Evolutionary conservation across 2,888 invertebrate genomes (phyloP).

Genomic region (Listrodromus nycthemerus): DNA sequence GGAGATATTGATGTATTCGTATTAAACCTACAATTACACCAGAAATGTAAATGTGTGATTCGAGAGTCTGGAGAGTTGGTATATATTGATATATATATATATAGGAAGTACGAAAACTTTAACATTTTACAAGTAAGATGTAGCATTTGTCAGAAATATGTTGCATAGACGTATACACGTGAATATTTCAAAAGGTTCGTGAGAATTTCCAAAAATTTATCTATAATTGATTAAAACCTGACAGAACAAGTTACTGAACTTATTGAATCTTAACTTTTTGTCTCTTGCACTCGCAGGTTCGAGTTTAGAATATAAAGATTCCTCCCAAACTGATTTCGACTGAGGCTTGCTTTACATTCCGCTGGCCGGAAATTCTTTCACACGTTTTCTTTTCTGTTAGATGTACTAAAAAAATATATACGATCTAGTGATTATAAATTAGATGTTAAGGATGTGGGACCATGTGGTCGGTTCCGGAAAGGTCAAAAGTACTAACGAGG

Average conservation of each 20-base stretch:
- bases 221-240: neutral
- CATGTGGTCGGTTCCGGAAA: slow-evolving; percentile 10
- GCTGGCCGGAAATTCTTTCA: slow-evolving; percentile 36
- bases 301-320: neutral
- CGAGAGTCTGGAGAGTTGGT: neutral
- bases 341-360: slow-evolving; percentile 1
- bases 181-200: neutral
- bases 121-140: slow-evolving; percentile 25
- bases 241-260: neutral
- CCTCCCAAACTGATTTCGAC: neutral
- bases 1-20: neutral
- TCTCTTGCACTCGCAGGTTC: neutral
- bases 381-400: slow-evolving; percentile 1
- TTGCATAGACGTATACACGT: slow-evolving; percentile 1
- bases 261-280: neutral
- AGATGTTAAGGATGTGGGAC: slow-evolving; percentile 48
- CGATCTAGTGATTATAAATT: slow-evolving; percentile 25
- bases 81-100: neutral
- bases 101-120: slow-evolving; percentile 23
- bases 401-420: neutral
- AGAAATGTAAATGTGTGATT: slow-evolving; percentile 10
- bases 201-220: neutral
- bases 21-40: neutral
- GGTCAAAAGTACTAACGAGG: neutral
- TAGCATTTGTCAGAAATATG: slow-evolving; percentile 29